Evolutionary conservation across 2,888 invertebrate species (phyloP), one percentile per base, ranked within the genome.

Genomic region (Oscheius onirici): DNA sequence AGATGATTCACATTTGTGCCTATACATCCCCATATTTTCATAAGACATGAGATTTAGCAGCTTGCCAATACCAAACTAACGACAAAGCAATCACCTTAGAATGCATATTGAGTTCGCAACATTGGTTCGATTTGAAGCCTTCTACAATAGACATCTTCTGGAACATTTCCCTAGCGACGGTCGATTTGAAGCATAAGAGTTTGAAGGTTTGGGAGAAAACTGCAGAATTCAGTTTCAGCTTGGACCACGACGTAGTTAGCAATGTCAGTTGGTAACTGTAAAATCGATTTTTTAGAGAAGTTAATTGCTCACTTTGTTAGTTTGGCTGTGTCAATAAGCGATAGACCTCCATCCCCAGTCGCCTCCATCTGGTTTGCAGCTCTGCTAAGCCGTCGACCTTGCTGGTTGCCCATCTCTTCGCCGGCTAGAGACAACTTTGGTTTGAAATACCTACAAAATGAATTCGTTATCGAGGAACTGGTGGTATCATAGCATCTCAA

Each of bases 121-220:
- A 70, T 49, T 73, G 65, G 67, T 75, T 72, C 17, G 78, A 74
- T 51, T 72, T 72, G 72, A 86, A 86, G 34, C 84, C 83, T 17
- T 83, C 86, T 24, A 86, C 86, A 20, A 86, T 86, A 3, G 81
- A 80, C 84, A 84, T 85, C 70, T 86, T 86, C 66, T 86, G 86
- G 75, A 86, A 85, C 76, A 86, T 81, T 63, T 86, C 86, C 1
- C 80, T 72, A 11, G 72, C 73, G 0, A 77, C 69, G 17, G 76
- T 68, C 15, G 80, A 81, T 28, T 79, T 78, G 73, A 73, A 72
- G 66, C 76, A 77, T 3, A 82, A 61, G 24, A 74, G 57, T 65
- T 77, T 85, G 81, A 84, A 86, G 13, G 81, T 83, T 69, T 79
- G 80, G 17, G 76, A 71, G 71, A 85, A 85, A 8, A 80, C 70